These are phyloP conservation scores for Drosophila lacertosa DNA, from an alignment of 1,140 invertebrate species.

Conservation along the genomic window DNA sequence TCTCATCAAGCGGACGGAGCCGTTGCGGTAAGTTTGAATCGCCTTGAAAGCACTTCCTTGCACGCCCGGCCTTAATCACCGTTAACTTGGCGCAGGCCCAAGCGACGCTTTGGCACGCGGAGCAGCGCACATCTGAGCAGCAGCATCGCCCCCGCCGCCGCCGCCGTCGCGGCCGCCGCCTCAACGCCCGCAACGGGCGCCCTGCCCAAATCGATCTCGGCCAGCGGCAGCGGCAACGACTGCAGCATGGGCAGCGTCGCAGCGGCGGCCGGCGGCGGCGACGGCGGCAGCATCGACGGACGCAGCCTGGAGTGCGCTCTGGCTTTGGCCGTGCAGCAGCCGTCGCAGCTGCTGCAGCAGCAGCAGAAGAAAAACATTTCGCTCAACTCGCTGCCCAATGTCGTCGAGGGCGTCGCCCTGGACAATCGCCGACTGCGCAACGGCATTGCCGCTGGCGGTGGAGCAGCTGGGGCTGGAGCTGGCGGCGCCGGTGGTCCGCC, in stretches of 20 bases:
- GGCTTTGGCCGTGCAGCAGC: constrained; percentile 57
- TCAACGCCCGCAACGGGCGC: constrained; percentile 1
- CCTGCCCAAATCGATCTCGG: constrained; percentile 74
- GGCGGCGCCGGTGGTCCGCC: constrained; percentile 27
- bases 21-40: constrained; percentile 85
- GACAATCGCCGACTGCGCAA: constrained; percentile 58
- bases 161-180: too few relatives aligned
- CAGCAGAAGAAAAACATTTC: constrained; percentile 81
- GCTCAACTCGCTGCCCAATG: constrained; percentile 76
- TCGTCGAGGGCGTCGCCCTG: constrained; percentile 76
- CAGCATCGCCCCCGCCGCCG: constrained; percentile 1
- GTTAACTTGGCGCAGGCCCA: constrained; percentile 55
- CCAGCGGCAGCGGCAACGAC: constrained; percentile 64
- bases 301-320: constrained; percentile 62
- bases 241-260: constrained; percentile 38
- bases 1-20: constrained; percentile 94
- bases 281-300: constrained; percentile 63
- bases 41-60: not conserved
- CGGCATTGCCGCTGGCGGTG: constrained; percentile 29
- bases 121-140: constrained; percentile 41
- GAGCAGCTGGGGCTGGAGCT: not conserved
- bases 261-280: constrained; percentile 20
- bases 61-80: not conserved
- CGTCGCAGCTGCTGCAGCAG: constrained; percentile 67
- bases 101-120: constrained; percentile 78